Evolutionary conservation across 2,797 vertebrate genomes (phyloP), one percentile per base, ranked within the genome.

Genomic region (Dallia pectoralis): DNA sequence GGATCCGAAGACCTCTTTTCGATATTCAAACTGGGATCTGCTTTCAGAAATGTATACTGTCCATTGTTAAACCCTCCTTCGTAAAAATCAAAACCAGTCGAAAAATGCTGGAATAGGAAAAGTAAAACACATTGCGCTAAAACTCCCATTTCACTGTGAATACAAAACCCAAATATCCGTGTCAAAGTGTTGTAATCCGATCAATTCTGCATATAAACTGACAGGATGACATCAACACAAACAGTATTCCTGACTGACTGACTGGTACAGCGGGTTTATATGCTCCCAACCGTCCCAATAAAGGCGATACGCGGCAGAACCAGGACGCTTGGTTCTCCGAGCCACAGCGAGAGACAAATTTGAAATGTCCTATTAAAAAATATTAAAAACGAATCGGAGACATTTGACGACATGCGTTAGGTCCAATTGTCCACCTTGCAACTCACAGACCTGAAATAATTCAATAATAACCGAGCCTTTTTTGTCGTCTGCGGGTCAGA

Each of bases 201-300:
- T 9, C 70, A 68, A 71, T 78, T 71, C 83, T 78, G 73, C 61
- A 70, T 73, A 71, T 61, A 81, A 89, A 88, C n/a, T 85, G 86
- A 85, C 87, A 87, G 74, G 87, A 88, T 88, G 88, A 87, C 88
- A 91, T 88, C 87, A 91, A 92, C 89, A 91, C 79, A 73, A 83
- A 90, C 83, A 88, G 74, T 78, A 80, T 79, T 82, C 85, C 84
- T 87, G 88, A 89, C 88, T 91, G 84, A n/a, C n/a, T 79, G 81
- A 84, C 76, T 64, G 44, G 32, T 32, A 73, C 77, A 82, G 73
- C 70, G 12, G 68, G 76, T 85, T 71, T 79, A 36, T 82, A 81
- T 82, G 79, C 65, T 12, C 29, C 81, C 78, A 56, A 51, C 29
- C 19, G 49, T 76, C 71, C 71, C 25, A 71, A 59, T 63, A 53